Percentiles rank a stretch among this genome's conserved stretches.
phyloP scores from a whole-genome alignment of 2,797 vertebrate genomes.

The Melanotaenia pygmaea region DNA sequence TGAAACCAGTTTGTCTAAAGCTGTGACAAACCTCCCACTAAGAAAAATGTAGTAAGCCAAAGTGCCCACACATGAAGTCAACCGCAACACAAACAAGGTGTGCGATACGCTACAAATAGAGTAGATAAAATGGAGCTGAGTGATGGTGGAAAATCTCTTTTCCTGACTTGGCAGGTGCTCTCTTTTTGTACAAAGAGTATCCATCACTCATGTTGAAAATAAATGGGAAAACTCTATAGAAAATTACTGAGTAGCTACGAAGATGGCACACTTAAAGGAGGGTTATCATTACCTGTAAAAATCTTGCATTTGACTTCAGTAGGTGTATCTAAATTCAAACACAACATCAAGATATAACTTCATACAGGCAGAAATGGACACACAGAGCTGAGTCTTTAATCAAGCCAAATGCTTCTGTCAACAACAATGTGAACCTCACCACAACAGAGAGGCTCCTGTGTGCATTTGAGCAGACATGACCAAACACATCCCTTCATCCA shows the following conservation, averaged over 20 bases:
- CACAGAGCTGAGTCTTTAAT: conserved; percentile 56
- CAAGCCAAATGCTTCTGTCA: conserved; percentile 60
- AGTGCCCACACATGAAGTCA: conserved; percentile 56
- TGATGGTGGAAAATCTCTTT: conserved; percentile 59
- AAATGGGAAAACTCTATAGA: conserved; percentile 28
- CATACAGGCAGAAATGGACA: conserved; percentile 16
- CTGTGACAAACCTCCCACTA: neutral
- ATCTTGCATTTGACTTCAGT: conserved; percentile 8
- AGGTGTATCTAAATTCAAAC: conserved; percentile 1
- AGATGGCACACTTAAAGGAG: conserved; percentile 15
- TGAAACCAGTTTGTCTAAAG: neutral
- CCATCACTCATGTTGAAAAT: conserved; percentile 44
- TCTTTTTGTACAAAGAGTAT: conserved; percentile 46
- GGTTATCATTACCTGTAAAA: conserved; percentile 9
- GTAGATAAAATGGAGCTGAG: conserved; percentile 59
- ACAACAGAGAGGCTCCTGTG: conserved; percentile 38
- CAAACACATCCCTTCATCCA: conserved; percentile 59
- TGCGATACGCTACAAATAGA: conserved; percentile 53
- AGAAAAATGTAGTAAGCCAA: neutral
- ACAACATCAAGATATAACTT: conserved; percentile 13
- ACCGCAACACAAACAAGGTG: conserved; percentile 57
- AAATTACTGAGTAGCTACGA: conserved; percentile 34
- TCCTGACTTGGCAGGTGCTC: conserved; percentile 61
- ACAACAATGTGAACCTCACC: conserved; percentile 44
- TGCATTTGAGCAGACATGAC: conserved; percentile 49